Evolutionary conservation across 2,797 vertebrate species (phyloP).

Genomic region (Chaetophractus vellerosus): DNA sequence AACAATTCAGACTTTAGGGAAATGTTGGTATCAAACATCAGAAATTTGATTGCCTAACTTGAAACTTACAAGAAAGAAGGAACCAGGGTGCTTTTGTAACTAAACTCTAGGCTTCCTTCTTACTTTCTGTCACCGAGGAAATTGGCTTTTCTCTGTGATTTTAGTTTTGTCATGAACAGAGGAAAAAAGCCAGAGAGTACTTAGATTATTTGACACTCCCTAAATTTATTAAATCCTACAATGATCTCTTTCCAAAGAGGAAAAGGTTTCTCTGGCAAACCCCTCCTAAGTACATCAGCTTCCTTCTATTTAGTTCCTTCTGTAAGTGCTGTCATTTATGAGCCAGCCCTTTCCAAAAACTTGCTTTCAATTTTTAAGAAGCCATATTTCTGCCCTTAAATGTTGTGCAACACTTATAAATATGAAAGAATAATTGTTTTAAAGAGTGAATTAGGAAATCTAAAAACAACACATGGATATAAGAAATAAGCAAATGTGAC

Average conservation of each 20-base stretch:
- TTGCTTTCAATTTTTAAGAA: neutral
- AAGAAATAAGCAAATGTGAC: neutral
- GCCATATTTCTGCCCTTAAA: constrained; percentile 1
- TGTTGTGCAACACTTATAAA: constrained; percentile 6
- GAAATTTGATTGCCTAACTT: neutral
- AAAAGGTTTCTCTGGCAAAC: neutral
- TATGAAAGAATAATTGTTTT: neutral
- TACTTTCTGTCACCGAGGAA: constrained; percentile 1
- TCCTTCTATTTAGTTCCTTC: neutral
- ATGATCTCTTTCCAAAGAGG: constrained; percentile 30
- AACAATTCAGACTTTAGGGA: neutral
- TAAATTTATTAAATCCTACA: neutral
- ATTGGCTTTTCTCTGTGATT: neutral
- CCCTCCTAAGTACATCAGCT: too few species aligned
- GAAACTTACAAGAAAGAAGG: neutral
- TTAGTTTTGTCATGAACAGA: neutral
- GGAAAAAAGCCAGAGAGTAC: neutral
- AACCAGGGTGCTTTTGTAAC: neutral
- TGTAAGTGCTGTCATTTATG: neutral
- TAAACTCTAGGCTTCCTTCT: neutral
- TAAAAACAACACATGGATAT: neutral
- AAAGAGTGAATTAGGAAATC: constrained; percentile 36
- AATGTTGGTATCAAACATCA: neutral
- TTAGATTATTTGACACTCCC: neutral
- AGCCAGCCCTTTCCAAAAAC: neutral